Percentiles rank a stretch among this genome's conserved stretches.
These are phyloP conservation scores for Microctonus brassicae DNA, from an alignment of 2,888 invertebrate genomes.

Conservation along the genomic window DNA sequence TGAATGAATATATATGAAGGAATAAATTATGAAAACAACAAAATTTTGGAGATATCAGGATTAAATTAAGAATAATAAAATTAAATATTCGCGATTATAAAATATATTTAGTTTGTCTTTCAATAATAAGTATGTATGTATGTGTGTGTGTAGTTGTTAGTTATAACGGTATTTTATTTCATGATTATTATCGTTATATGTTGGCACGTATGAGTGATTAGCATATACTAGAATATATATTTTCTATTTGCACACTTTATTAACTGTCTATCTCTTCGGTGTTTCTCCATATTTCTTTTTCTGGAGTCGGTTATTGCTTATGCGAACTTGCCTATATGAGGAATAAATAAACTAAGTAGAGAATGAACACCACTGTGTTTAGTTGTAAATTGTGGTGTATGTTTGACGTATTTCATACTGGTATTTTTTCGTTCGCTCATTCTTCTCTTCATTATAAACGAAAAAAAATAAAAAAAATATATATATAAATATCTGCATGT, in stretches of 20 bases:
- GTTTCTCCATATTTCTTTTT: slow-evolving; percentile 19
- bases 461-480: background rate
- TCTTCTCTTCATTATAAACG: background rate
- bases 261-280: slow-evolving; percentile 51
- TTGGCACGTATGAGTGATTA: slow-evolving; percentile 59
- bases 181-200: slow-evolving; percentile 9
- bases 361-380: slow-evolving; percentile 54
- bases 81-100: background rate
- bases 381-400: slow-evolving; percentile 8
- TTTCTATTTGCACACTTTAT: slow-evolving; percentile 63
- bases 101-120: background rate
- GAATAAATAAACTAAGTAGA: slow-evolving; percentile 47
- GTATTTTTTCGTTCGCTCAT: background rate
- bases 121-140: background rate
- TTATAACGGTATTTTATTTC: slow-evolving; percentile 15
- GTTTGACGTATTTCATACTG: slow-evolving; percentile 1
- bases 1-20: too few species aligned
- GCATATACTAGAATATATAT: slow-evolving; percentile 52
- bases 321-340: slow-evolving; percentile 8
- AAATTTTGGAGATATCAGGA: background rate
- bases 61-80: background rate
- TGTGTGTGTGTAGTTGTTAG: background rate
- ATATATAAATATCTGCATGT: background rate
- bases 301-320: background rate
- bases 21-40: too few species aligned